These are phyloP conservation scores for Mugil cephalus DNA, from an alignment of 2,113 vertebrate species.

Conservation along the genomic window DNA sequence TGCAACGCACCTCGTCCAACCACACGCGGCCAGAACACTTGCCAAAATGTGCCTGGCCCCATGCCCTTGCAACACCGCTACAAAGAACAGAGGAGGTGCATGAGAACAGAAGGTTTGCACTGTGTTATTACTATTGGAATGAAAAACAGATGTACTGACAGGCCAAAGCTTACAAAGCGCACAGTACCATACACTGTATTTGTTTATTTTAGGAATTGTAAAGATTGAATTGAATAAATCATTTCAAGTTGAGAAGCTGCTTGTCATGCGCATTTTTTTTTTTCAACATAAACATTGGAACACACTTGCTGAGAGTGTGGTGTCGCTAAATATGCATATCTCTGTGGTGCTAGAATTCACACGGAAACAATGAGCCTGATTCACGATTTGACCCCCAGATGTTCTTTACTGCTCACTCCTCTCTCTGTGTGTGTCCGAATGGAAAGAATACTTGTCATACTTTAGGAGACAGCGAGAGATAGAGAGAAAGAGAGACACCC, in stretches of 20 bases:
- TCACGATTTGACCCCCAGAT: conserved; percentile 76
- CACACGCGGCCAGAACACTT: conserved; percentile 88
- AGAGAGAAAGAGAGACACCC: conserved; percentile 60
- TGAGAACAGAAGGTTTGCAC: conserved; percentile 13
- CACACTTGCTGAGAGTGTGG: conserved; percentile 36
- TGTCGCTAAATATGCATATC: conserved; percentile 70
- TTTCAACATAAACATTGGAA: conserved; percentile 44
- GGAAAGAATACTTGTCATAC: conserved; percentile 83
- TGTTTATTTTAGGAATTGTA: not conserved
- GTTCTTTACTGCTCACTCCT: conserved; percentile 72
- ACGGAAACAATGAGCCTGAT: conserved; percentile 80
- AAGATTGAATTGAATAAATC: not conserved
- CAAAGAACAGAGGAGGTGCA: conserved; percentile 10
- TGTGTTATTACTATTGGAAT: not conserved
- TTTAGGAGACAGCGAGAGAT: conserved; percentile 66
- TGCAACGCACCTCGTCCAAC: conserved; percentile 94
- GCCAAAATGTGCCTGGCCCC: conserved; percentile 91
- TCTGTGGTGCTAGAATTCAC: conserved; percentile 59
- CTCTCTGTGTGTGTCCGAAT: conserved; percentile 69
- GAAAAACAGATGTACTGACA: conserved; percentile 32
- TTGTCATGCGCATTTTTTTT: not conserved
- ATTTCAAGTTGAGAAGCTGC: no score
- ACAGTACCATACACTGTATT: not conserved
- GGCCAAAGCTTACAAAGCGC: not conserved
- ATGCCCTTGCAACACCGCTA: conserved; percentile 92